Base-by-base conservation (phyloP, 2,888 invertebrate species). In the Opisthograptis luteolata region DNA sequence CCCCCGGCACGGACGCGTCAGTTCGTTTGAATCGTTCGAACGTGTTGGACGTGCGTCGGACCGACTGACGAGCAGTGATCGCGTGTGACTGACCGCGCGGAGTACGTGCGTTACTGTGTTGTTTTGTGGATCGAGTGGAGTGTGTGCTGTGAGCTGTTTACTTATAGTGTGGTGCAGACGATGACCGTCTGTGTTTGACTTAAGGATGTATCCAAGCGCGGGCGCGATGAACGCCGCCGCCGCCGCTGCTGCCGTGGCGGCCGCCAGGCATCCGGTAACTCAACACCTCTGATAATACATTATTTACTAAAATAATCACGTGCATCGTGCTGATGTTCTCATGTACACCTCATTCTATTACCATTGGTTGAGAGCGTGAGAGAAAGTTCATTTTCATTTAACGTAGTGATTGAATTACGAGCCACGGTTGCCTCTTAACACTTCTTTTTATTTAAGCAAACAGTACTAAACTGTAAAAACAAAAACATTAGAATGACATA, bases 201-300 rank as follows among this genome's bases (percentile, higher is more conserved):
- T 80, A 84, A 92, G 92, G 90, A 96, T 96, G 96, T 96, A 95
- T 93, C 95, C 95, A 64, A 95, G 94, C 92, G 94, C 95, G 92
- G 95, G 95, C 92, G 91, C 91, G 58, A 96, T 95, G 94, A 96
- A 95, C 92, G 95, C 95, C 87, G 95, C 95, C 87, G 95, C 95
- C 83, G 95, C 95, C 81, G 95, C 95, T 79, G 96, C 95, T 81
- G 96, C 94, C 77, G 95, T 94, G 82, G 95, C 95, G 88, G 95
- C 95, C 89, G 95, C 96, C 63, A 94, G 96, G 91, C 96, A 96
- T 93, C 96, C 96, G 94, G 96, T 96, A 92, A 95, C 94, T 58
- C 60, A 66, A 65, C 64, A 67, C 58, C 64, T 62, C 61, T 57
- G 52, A 28, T 10, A 35, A 61, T 57, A 56, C 58, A 47, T 53